Conservation (phyloP, 1,140 invertebrate species). For the Macrocentrus cingulum region DNA sequence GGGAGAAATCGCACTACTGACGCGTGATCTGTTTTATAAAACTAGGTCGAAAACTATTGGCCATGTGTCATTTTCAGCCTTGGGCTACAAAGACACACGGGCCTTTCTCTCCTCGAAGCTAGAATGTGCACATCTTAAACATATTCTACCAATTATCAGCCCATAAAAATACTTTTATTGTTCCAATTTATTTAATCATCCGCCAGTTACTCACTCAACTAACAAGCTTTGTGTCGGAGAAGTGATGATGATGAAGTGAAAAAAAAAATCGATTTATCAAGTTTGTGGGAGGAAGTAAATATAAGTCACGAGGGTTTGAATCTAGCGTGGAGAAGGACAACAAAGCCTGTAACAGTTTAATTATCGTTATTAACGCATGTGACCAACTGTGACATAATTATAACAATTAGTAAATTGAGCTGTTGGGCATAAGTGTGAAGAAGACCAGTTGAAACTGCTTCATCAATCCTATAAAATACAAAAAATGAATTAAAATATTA, state of each 20-base stretch:
- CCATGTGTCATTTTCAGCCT: constrained; percentile 17
- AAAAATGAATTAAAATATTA: too few species aligned
- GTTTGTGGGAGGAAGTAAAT: too few species aligned
- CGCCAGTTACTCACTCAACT: too few species aligned
- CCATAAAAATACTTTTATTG: too few species aligned
- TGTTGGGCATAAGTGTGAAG: background rate
- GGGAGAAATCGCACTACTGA: too few species aligned
- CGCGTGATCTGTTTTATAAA: constrained; percentile 6
- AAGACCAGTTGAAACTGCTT: background rate
- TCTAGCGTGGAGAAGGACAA: background rate
- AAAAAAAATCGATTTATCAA: too few species aligned
- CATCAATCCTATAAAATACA: too few species aligned
- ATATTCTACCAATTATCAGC: too few species aligned
- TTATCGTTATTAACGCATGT: constrained; percentile 5
- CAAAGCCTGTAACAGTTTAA: constrained; percentile 6
- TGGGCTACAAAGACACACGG: constrained; percentile 10
- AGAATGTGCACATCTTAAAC: background rate
- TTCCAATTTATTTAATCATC: too few species aligned
- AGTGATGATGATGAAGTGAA: too few species aligned
- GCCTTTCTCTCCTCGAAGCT: constrained; percentile 14
- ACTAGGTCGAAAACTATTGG: constrained; percentile 11
- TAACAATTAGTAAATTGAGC: constrained; percentile 3
- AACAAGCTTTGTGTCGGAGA: too few species aligned
- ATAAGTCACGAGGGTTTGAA: background rate
- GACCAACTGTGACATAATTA: background rate